Conservation (phyloP, 2,888 invertebrate species). For the Ganaspis brasiliensis region DNA sequence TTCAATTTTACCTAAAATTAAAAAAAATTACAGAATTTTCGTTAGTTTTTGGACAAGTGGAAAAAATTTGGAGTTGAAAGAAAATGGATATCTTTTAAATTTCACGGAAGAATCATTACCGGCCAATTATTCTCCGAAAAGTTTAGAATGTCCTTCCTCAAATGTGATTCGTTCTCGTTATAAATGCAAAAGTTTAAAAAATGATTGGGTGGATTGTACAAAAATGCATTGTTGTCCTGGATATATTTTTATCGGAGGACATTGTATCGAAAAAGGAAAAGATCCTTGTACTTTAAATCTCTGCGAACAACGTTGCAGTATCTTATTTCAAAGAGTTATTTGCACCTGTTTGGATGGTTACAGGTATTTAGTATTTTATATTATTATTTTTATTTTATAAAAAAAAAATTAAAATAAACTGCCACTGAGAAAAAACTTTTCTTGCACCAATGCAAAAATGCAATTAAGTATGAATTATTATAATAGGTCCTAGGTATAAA, state of each 20-base stretch:
- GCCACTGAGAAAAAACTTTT: not conserved
- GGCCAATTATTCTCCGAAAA: no score
- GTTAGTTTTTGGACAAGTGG: not conserved
- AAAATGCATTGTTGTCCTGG: slow-evolving; percentile 85
- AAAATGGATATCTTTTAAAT: slow-evolving; percentile 15
- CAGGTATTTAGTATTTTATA: slow-evolving; percentile 66
- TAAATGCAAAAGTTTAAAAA: slow-evolving; percentile 83
- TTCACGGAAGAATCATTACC: slow-evolving; percentile 25
- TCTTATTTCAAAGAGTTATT: slow-evolving; percentile 84
- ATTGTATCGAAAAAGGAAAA: slow-evolving; percentile 84
- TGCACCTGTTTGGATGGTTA: slow-evolving; percentile 86
- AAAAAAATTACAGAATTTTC: slow-evolving; percentile 27
- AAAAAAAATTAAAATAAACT: not conserved
- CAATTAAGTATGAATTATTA: no score
- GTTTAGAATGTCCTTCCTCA: slow-evolving; percentile 84
- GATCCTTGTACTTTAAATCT: slow-evolving; percentile 85
- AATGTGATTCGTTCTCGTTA: slow-evolving; percentile 84
- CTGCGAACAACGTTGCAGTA: slow-evolving; percentile 86
- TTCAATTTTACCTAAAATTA: no score
- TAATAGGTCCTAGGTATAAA: no score
- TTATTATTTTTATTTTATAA: slow-evolving; percentile 6
- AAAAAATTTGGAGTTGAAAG: slow-evolving; percentile 1
- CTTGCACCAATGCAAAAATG: no score
- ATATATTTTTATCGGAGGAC: slow-evolving; percentile 84
- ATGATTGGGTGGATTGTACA: slow-evolving; percentile 85